Percentiles rank a stretch among this genome's conserved stretches.
Conservation (phyloP, 1,140 invertebrate genomes). For the Meteorus sp. region DNA sequence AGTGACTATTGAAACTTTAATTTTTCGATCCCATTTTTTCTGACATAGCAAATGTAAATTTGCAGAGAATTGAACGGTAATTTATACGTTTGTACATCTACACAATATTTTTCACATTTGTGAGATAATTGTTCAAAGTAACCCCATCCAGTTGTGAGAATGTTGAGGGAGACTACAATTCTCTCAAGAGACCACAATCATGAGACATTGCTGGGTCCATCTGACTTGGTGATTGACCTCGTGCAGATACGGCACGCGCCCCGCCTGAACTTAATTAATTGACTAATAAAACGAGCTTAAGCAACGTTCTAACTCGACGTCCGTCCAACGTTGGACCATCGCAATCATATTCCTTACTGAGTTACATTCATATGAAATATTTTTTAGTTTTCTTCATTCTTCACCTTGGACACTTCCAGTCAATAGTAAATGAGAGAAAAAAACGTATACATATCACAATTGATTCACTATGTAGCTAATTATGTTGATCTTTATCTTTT, state of each 20-base stretch:
- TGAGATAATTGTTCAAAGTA: constrained; percentile 5
- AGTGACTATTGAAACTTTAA: too few species aligned
- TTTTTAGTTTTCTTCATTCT: not conserved
- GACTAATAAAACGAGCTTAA: constrained; percentile 45
- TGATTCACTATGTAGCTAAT: constrained; percentile 1
- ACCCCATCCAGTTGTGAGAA: not conserved
- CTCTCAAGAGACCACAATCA: not conserved
- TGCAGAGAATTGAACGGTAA: too few species aligned
- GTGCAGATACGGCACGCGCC: constrained; percentile 32
- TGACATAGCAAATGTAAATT: too few species aligned
- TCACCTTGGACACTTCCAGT: not conserved
- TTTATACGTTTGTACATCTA: too few species aligned
- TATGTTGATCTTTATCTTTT: constrained; percentile 41
- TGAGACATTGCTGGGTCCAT: too few species aligned
- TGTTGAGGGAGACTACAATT: not conserved
- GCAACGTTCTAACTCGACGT: constrained; percentile 28
- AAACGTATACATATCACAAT: too few species aligned
- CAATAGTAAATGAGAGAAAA: too few species aligned
- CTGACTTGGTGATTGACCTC: constrained; percentile 38
- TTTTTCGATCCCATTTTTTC: too few species aligned
- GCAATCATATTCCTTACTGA: too few species aligned
- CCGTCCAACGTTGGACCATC: constrained; percentile 28
- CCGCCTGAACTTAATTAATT: constrained; percentile 41
- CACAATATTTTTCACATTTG: not conserved
- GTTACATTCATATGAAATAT: too few species aligned